Percentiles rank a stretch among this genome's conserved stretches.
These are phyloP conservation scores for Bimastos eiseni DNA, from an alignment of 2,888 invertebrate genomes.

Conservation along the genomic window DNA sequence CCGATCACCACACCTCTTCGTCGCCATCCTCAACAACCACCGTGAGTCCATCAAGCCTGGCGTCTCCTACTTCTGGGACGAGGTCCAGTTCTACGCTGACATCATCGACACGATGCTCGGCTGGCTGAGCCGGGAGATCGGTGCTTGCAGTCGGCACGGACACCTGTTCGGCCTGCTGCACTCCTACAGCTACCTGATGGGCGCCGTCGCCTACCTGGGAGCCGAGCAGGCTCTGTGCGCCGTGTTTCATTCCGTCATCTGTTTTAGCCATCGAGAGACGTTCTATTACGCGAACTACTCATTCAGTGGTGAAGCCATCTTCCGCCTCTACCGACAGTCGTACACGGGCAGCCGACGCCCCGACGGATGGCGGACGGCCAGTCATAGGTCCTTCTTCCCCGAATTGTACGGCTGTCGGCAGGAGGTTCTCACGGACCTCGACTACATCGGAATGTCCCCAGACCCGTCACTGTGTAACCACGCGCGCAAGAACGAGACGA, in stretches of 20 bases:
- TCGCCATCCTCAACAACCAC: constrained; percentile 43
- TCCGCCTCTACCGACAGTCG: constrained; percentile 41
- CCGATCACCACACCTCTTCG: constrained; percentile 41
- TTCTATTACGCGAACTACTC: constrained; percentile 45
- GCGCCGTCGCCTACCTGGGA: constrained; percentile 41
- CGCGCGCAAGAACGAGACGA: constrained; percentile 45
- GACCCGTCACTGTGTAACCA: constrained; percentile 42
- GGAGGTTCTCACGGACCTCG: constrained; percentile 44
- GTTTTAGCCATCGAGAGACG: constrained; percentile 47
- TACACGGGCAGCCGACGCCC: constrained; percentile 34
- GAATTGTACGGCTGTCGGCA: constrained; percentile 41
- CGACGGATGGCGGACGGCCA: constrained; percentile 37
- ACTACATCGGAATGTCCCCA: constrained; percentile 42
- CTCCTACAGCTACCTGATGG: constrained; percentile 42
- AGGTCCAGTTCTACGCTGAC: constrained; percentile 45
- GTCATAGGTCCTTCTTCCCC: constrained; percentile 45
- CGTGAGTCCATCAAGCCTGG: constrained; percentile 41
- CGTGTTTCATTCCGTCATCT: constrained; percentile 43
- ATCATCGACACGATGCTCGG: constrained; percentile 42
- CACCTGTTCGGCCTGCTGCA: constrained; percentile 17
- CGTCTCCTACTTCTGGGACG: constrained; percentile 43
- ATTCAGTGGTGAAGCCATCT: constrained; percentile 43
- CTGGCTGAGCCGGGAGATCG: constrained; percentile 41
- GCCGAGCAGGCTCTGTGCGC: constrained; percentile 45
- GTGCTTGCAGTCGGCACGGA: constrained; percentile 25